Conservation (phyloP, 1,140 invertebrate genomes). For the Drosophila ohnishii region DNA sequence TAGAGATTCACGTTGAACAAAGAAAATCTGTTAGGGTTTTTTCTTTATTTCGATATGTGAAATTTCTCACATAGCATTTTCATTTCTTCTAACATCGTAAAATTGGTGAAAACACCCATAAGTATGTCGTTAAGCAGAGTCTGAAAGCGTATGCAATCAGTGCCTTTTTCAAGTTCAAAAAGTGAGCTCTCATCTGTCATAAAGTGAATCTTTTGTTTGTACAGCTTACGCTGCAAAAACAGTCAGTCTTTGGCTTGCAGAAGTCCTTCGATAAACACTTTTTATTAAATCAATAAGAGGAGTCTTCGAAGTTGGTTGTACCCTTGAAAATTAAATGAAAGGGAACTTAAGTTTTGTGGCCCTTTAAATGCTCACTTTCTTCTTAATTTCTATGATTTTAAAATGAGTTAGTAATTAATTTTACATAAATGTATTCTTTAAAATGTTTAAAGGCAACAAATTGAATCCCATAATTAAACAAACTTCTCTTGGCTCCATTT, state of each 20-base stretch:
- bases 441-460: background rate
- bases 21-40: conserved; percentile 13
- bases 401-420: background rate
- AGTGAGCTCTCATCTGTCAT: conserved; percentile 12
- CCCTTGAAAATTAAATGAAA: conserved; percentile 13
- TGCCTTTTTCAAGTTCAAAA: conserved; percentile 21
- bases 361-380: background rate
- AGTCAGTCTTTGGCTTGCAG: background rate
- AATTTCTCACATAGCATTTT: conserved; percentile 45
- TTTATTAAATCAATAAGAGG: conserved; percentile 23
- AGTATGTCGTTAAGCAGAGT: conserved; percentile 22
- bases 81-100: conserved; percentile 31
- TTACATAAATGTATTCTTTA: background rate
- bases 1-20: conserved; percentile 15
- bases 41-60: conserved; percentile 16
- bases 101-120: conserved; percentile 39
- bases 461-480: conserved; percentile 17
- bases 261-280: conserved; percentile 64
- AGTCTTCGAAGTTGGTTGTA: conserved; percentile 11
- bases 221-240: conserved; percentile 63
- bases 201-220: conserved; percentile 50
- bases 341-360: background rate
- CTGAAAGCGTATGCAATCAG: conserved; percentile 9
- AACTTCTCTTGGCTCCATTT: conserved; percentile 5
- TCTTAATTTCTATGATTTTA: background rate